A percentile compares a stretch with the other conserved stretches of the same genome.
phyloP scores from a whole-genome alignment of 2,797 vertebrate species.

The Ctenosaura bakeri region DNA sequence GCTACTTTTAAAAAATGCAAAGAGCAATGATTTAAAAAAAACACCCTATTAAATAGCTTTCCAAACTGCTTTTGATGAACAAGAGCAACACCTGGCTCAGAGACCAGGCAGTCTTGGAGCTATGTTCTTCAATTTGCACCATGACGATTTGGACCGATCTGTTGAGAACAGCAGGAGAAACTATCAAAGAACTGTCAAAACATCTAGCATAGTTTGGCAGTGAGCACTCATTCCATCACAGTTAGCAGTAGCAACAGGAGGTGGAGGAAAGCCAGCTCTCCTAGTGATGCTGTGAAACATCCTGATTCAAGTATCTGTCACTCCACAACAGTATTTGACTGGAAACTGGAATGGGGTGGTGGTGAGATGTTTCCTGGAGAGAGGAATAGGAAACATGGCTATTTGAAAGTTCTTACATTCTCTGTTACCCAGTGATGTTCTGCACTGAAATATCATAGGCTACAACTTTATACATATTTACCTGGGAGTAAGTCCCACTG shows the following conservation, averaged over 20 bases:
- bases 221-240: background rate
- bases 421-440: background rate
- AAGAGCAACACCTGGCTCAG: background rate
- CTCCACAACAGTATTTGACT: background rate
- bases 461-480: background rate
- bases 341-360: background rate
- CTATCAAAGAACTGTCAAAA: background rate
- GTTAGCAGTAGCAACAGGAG: no score
- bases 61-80: background rate
- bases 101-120: background rate
- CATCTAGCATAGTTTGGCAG: slow-evolving; percentile 11
- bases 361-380: background rate
- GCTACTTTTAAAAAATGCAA: background rate
- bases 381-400: background rate
- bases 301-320: background rate
- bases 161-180: slow-evolving; percentile 2
- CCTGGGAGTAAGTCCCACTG: no score
- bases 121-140: background rate
- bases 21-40: background rate
- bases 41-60: background rate
- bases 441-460: background rate
- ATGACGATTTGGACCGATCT: background rate
- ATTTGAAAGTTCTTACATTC: background rate
- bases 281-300: no score
- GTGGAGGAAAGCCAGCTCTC: background rate